Evolutionary conservation across 2,797 vertebrate species (phyloP), one percentile per base, ranked within the genome.

Genomic region (Adrianichthys oophorus): DNA sequence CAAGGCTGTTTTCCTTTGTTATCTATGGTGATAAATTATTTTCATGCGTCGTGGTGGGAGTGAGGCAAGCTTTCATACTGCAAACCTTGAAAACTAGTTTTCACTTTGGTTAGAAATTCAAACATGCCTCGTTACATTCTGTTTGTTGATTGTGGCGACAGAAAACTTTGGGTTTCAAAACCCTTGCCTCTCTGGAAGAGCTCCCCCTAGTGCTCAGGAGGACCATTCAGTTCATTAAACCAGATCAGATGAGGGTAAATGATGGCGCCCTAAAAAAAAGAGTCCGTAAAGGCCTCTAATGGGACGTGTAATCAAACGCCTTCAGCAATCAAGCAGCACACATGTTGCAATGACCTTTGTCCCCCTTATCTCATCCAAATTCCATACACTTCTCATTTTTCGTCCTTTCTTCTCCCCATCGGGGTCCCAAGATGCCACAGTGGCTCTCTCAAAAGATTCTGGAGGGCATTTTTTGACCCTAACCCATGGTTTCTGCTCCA

Each of bases 1-100:
- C 84, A 87, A 89, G 87, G 85, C 87, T 87, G 87, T 87, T 85
- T 88, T 83, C 70, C 89, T 91, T 92, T 92, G 90, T 92, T 92
- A 86, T 91, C 91, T 87, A 82, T 85, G 83, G 85, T 82, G 76
- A 85, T 84, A 76, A 82, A 73, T 85, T 84, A 76, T 73, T 88
- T 85, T 86, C 66, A 84, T 85, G 80, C 76, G 42, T 80, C 68
- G 79, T 80, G 48, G 73, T 66, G 67, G 59, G 65, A 65, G 66
- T 62, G 63, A 71, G 67, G 71, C 64, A 54, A 40, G 57, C 52
- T 12, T 37, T 72, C 45, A 77, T 54, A 69, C 62, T 71, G 59
- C 65, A 57, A 87, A 88, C 89, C 87, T 91, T 89, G 88, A 86
- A 80, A 77, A 75, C 60, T 70, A 69, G 69, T 82, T 83, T 62